These are phyloP conservation scores for Brachionichthys hirsutus DNA, from an alignment of 2,113 vertebrate species.

Conservation along the genomic window DNA sequence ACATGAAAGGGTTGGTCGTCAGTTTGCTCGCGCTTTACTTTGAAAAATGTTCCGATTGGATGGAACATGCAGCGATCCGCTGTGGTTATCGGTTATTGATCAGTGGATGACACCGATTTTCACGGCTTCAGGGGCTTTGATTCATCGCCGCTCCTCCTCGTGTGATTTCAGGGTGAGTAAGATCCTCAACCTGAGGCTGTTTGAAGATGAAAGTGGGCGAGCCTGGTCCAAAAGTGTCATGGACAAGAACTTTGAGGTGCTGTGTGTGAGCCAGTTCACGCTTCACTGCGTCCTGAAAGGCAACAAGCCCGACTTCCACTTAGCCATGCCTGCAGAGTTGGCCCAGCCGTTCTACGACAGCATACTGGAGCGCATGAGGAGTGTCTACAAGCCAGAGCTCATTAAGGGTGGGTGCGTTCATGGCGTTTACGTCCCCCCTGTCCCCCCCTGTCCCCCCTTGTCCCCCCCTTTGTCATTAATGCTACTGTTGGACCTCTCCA, in stretches of 20 bases:
- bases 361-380: constrained; percentile 90
- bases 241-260: constrained; percentile 89
- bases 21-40: too few species aligned
- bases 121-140: neutral
- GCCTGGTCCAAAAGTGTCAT: constrained; percentile 93
- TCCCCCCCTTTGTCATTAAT: too few species aligned
- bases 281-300: constrained; percentile 94
- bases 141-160: neutral
- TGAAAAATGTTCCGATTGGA: too few species aligned
- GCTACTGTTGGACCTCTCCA: neutral
- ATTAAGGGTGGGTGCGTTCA: constrained; percentile 83
- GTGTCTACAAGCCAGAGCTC: constrained; percentile 86
- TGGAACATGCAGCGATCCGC: too few species aligned
- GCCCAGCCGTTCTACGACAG: constrained; percentile 88
- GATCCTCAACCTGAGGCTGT: constrained; percentile 93
- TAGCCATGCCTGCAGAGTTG: constrained; percentile 90
- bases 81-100: too few species aligned
- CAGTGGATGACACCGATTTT: too few species aligned
- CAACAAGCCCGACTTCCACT: constrained; percentile 96
- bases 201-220: constrained; percentile 91
- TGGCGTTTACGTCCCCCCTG: neutral
- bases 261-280: constrained; percentile 96
- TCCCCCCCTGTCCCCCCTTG: neutral
- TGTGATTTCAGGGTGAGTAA: constrained; percentile 84
- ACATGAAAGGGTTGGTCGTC: too few species aligned